Evolutionary conservation across 2,888 invertebrate genomes (phyloP), one percentile per base, ranked within the genome.

Genomic region (Agonopterix heracliana): DNA sequence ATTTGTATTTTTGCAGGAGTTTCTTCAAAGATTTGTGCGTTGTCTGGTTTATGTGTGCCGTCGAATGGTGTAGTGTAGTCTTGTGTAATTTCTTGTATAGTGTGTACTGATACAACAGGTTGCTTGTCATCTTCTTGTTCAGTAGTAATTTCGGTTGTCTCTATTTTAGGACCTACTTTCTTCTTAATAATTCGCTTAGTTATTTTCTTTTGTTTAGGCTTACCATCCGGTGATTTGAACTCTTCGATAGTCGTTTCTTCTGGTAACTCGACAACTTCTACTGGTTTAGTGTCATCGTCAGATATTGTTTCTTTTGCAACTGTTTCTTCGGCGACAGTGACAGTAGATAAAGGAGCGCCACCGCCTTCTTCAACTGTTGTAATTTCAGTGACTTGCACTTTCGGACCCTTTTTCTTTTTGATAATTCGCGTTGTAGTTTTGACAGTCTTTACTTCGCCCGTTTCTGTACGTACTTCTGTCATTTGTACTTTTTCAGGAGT

Each of bases 1-100:
- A 79, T 66, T 54, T 80, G 74, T 1, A 85, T 74, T 54, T 79
- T 66, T 60, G 82, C 78, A 34, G 87, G 82, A 74, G 59, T 13
- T 46, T 65, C 66, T 41, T 64, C 60, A 11, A 62, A n/a, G 0
- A 60, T 26, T 5, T 54, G 41, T 0, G 65, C 64, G 1, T 45
- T 54, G 3, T 53, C 54, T 5, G 55, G 50, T 46, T 50, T 47
- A 36, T 44, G 44, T 50, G 48, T 34, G 2, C 51, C 41, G 34
- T 51, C 51, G 9, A 65, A 51, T 45, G 58, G 63, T 46, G 51
- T 47, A 46, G 57, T 45, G 42, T 54, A 50, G 51, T 61, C 59
- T 7, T 56, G 54, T 4, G 41, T 48, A 5, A 54, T n/a, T 47
- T 60, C 53, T 50, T 68, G 56, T 45, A 68, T 68, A 44, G 52